Evolutionary conservation across 1,140 invertebrate genomes (phyloP).

Genomic region (Bombus pascuorum): DNA sequence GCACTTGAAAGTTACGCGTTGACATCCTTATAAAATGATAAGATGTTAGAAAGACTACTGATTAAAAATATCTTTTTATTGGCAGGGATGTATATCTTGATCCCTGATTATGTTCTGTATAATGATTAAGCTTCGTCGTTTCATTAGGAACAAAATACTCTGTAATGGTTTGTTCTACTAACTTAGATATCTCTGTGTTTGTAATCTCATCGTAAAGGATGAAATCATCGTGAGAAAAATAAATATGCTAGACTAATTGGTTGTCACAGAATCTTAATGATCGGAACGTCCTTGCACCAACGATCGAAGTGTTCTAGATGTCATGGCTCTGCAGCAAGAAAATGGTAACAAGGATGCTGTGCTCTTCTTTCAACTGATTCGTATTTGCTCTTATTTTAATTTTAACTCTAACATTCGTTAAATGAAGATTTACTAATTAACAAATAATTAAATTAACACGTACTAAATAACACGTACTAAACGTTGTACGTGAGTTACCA

Average conservation of each 20-base stretch:
- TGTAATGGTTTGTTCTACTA: background rate
- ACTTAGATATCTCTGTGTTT: background rate
- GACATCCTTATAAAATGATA: background rate
- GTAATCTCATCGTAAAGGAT: conserved; percentile 3
- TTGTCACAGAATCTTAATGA: conserved; percentile 72
- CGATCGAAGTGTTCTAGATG: conserved; percentile 59
- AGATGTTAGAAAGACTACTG: background rate
- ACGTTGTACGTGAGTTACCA: no score
- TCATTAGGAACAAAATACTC: background rate
- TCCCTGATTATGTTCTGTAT: no score
- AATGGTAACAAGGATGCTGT: conserved; percentile 75
- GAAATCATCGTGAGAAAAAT: conserved; percentile 15
- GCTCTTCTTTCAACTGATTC: conserved; percentile 23
- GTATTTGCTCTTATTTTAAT: no score
- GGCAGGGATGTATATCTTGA: background rate
- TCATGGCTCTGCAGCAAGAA: conserved; percentile 68
- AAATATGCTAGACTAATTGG: conserved; percentile 56
- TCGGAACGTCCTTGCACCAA: conserved; percentile 73
- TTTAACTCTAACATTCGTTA: background rate
- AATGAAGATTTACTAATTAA: conserved; percentile 13
- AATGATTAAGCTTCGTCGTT: background rate
- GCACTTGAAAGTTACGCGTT: background rate
- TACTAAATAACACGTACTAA: no score
- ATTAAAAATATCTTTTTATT: no score
- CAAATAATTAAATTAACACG: no score